phyloP scores from a whole-genome alignment of 2,888 invertebrate species.

The Cosmopolites sordidus region DNA sequence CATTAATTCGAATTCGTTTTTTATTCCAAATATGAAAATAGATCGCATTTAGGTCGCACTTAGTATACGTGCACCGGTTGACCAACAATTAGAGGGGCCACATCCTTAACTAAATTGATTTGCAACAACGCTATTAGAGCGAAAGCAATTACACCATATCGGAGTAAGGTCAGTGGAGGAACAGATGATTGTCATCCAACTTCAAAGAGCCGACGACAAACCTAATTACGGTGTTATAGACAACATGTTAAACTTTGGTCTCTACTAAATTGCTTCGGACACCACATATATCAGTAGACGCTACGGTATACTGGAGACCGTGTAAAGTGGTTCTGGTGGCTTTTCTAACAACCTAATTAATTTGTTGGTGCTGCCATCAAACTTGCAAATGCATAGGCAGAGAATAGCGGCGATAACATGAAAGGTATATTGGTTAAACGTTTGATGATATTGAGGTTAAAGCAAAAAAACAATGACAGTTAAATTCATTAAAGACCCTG shows the following conservation, averaged over 20 bases:
- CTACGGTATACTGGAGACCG: background rate
- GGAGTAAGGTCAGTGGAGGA: background rate
- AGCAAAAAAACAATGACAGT: no score
- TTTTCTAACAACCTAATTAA: background rate
- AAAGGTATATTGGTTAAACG: no score
- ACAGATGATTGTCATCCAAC: background rate
- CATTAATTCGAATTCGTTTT: no score
- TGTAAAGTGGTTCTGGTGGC: background rate
- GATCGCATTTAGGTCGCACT: no score
- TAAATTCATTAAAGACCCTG: no score
- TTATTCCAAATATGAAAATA: no score
- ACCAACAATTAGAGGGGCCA: background rate
- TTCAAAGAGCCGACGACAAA: background rate
- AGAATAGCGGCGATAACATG: no score
- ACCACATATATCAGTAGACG: background rate
- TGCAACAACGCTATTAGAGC: slow-evolving; percentile 16
- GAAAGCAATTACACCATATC: slow-evolving; percentile 13
- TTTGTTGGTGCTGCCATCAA: background rate
- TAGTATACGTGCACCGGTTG: background rate
- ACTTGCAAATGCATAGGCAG: no score
- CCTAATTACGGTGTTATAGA: slow-evolving; percentile 1
- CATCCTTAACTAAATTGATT: slow-evolving; percentile 21
- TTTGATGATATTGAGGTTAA: no score
- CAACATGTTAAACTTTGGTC: background rate
- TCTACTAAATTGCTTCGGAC: background rate